Evolutionary conservation across 1,140 invertebrate species (phyloP).

Genomic region (Epicauta chinensis): DNA sequence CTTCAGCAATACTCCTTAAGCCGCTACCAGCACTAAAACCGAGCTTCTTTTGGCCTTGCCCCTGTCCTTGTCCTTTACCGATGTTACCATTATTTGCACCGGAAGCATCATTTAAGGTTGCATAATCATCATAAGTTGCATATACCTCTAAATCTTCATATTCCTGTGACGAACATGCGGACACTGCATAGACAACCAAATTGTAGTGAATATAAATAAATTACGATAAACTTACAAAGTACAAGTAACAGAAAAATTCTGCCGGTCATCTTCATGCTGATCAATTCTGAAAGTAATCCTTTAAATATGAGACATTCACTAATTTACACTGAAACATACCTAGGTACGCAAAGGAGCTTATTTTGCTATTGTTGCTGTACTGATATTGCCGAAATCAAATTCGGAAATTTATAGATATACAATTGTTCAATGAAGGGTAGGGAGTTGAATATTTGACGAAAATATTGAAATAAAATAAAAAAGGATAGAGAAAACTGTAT

Average conservation of each 20-base stretch:
- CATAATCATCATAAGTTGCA: conserved; percentile 26
- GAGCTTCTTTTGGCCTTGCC: conserved; percentile 23
- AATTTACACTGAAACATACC: background rate
- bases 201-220: background rate
- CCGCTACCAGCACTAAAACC: conserved; percentile 40
- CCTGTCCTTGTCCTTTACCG: background rate
- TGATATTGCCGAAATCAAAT: background rate
- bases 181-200: conserved; percentile 4
- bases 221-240: background rate
- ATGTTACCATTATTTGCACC: conserved; percentile 4
- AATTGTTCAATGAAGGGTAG: conserved; percentile 8
- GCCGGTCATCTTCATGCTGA: background rate
- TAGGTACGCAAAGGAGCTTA: background rate
- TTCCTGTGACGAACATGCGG: conserved; percentile 12
- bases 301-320: background rate
- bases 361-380: background rate
- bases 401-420: background rate
- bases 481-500: conserved; percentile 32
- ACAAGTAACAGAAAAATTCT: background rate
- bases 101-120: conserved; percentile 12
- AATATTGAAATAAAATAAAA: conserved; percentile 20
- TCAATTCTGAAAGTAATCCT: background rate
- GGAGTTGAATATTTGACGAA: background rate
- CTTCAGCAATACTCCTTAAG: conserved; percentile 52
- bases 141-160: conserved; percentile 27